Evolutionary conservation across 2,113 vertebrate genomes (phyloP), one percentile per base, ranked within the genome.

Genomic region (Sialia sialis): DNA sequence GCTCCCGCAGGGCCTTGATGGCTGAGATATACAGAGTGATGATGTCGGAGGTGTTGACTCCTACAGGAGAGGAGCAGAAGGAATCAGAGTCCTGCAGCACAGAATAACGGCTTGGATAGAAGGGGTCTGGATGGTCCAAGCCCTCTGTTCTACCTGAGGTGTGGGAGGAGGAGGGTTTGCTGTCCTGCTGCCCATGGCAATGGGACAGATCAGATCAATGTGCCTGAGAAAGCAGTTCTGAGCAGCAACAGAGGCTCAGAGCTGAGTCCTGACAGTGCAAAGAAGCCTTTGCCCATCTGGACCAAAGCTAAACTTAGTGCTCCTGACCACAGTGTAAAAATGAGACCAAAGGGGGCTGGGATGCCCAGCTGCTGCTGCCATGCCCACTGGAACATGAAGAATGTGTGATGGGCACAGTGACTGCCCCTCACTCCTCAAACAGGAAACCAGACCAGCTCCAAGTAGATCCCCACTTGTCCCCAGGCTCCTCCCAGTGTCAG

Each of bases 1-100:
- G 98, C 94, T 99, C 99, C 15, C 99, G 94, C 62, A 99, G 97
- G 3, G 99, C 99, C 87, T 99, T 99, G 97, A 99, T 99, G 94
- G 99, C 99, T 0, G 99, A 99, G 96, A 99, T 99, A 82, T 99
- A 99, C 4, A 99, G 98, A 1, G 99, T 99, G 95, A 99, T 99
- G 97, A 99, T 99, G 95, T 99, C 99, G 0, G 99, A 98, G 0
- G 99, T 99, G 96, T 99, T 99, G 79, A 99, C 99, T 2, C 99
- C 99, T 99, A 58, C 4, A 62, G 15, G 21, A 88, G 34, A 44
- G 20, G 17, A 46, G 15, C 41, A 89, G 34, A 89, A 41, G 26
- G 29, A 66, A 70, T 90, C 77, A 91, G 73, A 68, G 49, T 22
- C 66, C 43, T 59, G 66, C n/a, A 82, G 73, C 68, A 86, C 39